Evolutionary conservation across 2,888 invertebrate genomes (phyloP), one percentile per base, ranked within the genome.

Genomic region (Eubasilissa splendida): DNA sequence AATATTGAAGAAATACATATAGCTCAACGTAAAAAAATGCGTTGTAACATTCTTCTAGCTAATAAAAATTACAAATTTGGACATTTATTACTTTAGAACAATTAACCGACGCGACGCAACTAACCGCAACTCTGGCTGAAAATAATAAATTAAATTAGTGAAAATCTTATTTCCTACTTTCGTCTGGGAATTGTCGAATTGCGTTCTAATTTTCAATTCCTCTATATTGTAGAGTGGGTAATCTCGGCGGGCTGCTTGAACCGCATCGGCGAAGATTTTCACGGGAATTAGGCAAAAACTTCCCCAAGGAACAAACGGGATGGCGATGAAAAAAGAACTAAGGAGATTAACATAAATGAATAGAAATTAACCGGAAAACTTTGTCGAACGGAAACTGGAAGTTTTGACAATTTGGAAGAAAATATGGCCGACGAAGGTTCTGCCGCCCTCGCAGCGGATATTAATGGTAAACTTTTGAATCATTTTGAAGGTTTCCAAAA

Each of bases 261-360:
- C 63, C 63, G 5, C 42, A 63, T 68, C 53, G 71, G 54, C 53
- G 11, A 31, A 74, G 59, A 58, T n/a, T 63, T 74, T 74, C 74
- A 59, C 33, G 59, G 58, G 50, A 59, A 74, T 50, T 50, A 59
- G 74, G 74, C 42, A 77, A 80, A 71, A 82, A 70, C 76, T 71
- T 59, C 73, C 77, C 65, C 66, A 14, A 56, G 65, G 77, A 70
- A 14, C 80, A 82, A 82, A 80, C 79, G 82, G 80, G 82, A 76
- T 74, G 82, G 79, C 22, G 58, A 59, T 71, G 42, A 74, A 79
- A 81, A 82, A 80, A 79, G 76, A 79, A 76, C 75, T 59, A 59
- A 65, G 80, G 33, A 52, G 81, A 83, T 81, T 83, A 81, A 74
- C 83, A 83, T 83, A 83, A 83, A 83, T 83, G 83, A 83, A 83